phyloP scores from a whole-genome alignment of 2,888 invertebrate species.

The Orthosia gothica region DNA sequence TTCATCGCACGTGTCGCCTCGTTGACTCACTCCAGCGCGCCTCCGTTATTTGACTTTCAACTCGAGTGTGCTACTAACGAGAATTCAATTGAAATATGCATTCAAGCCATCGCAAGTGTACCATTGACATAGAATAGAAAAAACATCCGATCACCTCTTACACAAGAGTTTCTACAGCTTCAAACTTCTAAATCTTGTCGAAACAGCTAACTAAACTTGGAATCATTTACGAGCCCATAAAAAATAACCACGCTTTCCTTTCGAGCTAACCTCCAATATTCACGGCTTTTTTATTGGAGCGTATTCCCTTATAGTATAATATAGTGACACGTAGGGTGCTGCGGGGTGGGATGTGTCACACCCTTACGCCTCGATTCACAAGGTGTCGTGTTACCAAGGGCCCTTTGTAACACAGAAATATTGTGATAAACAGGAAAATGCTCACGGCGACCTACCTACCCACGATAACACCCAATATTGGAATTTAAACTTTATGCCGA shows the following conservation, averaged over 20 bases:
- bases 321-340: slow-evolving; percentile 66
- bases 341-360: slow-evolving; percentile 70
- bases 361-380: slow-evolving; percentile 77
- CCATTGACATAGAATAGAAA: slow-evolving; percentile 12
- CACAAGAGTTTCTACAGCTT: slow-evolving; percentile 25
- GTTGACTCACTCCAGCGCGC: slow-evolving; percentile 38
- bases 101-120: slow-evolving; percentile 12
- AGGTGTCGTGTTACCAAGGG: slow-evolving; percentile 76
- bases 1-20: slow-evolving; percentile 37
- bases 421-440: slow-evolving; percentile 81
- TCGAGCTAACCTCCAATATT: slow-evolving; percentile 68
- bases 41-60: slow-evolving; percentile 55
- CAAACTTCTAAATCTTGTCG: slow-evolving; percentile 59
- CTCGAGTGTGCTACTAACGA: slow-evolving; percentile 45
- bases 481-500: slow-evolving; percentile 50
- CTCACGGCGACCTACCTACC: slow-evolving; percentile 61
- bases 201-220: slow-evolving; percentile 65
- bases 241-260: slow-evolving; percentile 72
- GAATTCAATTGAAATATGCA: slow-evolving; percentile 42
- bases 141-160: slow-evolving; percentile 12
- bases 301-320: slow-evolving; percentile 60
- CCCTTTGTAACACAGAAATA: slow-evolving; percentile 70
- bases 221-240: slow-evolving; percentile 71
- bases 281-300: slow-evolving; percentile 66
- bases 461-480: slow-evolving; percentile 42